These are phyloP conservation scores for Lottia scabra DNA, from an alignment of 2,888 invertebrate genomes.

Conservation along the genomic window DNA sequence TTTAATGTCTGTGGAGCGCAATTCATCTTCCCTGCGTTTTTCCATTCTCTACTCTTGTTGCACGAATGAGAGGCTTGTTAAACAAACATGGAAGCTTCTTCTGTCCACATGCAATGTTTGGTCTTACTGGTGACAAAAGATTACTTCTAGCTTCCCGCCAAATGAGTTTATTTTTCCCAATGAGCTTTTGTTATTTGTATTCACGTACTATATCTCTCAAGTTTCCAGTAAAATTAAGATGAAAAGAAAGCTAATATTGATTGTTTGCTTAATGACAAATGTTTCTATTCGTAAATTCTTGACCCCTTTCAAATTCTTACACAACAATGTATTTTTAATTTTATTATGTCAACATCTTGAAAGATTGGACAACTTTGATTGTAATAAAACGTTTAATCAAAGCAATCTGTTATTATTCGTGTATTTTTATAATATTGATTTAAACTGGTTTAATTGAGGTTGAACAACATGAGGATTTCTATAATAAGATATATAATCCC, in stretches of 20 bases:
- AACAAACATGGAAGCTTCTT: conserved; percentile 11
- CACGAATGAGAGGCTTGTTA: conserved; percentile 11
- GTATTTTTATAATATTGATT: no score
- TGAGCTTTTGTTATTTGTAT: conserved; percentile 14
- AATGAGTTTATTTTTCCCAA: conserved; percentile 30
- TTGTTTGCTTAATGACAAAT: no score
- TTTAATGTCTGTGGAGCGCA: conserved; percentile 36
- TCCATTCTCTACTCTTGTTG: conserved; percentile 15
- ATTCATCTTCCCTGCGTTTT: conserved; percentile 31
- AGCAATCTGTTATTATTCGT: no score
- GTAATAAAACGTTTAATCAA: no score
- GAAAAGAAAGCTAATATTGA: neutral
- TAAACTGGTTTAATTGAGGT: no score
- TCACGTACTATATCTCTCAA: neutral
- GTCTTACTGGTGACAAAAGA: conserved; percentile 31
- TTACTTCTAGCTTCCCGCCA: conserved; percentile 30
- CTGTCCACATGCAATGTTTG: conserved; percentile 26
- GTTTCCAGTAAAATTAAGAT: neutral
- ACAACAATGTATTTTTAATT: no score
- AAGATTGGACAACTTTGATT: no score
- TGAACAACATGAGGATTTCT: no score
- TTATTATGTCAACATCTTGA: no score
- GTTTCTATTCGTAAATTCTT: no score
- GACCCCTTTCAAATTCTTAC: no score
- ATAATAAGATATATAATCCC: no score